Percentiles rank a stretch among this genome's conserved stretches.
Evolutionary conservation across 2,797 vertebrate species (phyloP).

Genomic region (Chelidonichthys spinosus): DNA sequence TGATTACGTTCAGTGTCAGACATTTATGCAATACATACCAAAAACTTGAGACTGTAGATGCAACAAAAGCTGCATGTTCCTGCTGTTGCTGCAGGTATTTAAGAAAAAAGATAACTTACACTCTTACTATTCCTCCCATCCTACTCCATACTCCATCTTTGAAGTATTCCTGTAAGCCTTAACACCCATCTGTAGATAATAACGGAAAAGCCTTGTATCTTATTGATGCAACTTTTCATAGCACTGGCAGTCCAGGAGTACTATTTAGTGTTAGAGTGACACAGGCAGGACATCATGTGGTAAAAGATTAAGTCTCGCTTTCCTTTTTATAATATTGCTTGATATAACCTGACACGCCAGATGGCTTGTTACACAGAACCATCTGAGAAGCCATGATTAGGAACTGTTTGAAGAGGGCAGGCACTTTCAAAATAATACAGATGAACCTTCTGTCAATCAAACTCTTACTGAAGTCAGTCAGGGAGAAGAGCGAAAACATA

Average conservation of each 20-base stretch:
- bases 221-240: neutral
- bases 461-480: too few relatives aligned
- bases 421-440: too few relatives aligned
- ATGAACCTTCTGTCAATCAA: too few relatives aligned
- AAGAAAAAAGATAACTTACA: neutral
- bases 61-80: too few relatives aligned
- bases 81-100: neutral
- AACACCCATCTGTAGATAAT: slow-evolving; percentile 1
- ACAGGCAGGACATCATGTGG: neutral
- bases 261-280: neutral
- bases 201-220: neutral
- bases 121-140: too few relatives aligned
- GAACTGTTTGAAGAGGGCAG: too few relatives aligned
- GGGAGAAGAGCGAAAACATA: too few relatives aligned
- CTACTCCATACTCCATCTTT: neutral
- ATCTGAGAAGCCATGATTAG: too few relatives aligned
- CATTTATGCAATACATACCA: neutral
- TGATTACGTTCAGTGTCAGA: neutral
- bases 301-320: neutral
- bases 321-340: neutral
- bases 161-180: neutral
- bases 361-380: too few relatives aligned
- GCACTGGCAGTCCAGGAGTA: neutral
- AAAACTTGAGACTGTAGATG: neutral
- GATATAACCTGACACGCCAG: neutral